phyloP scores from a whole-genome alignment of 2,888 invertebrate genomes.

The Macrophya alboannulata region DNA sequence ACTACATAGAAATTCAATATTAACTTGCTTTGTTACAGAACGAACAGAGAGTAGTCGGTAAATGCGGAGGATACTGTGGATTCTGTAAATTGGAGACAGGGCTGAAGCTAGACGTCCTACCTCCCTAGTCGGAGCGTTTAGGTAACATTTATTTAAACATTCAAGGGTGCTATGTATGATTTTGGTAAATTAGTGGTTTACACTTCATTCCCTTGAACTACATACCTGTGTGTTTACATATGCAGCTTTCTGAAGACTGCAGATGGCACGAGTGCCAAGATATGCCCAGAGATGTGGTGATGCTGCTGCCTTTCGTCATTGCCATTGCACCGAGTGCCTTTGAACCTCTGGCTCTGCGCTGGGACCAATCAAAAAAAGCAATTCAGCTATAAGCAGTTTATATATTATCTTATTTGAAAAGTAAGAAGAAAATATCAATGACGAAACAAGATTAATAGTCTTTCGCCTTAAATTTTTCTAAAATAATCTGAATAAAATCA shows the following conservation, averaged over 20 bases:
- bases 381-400: constrained; percentile 13
- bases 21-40: constrained; percentile 78
- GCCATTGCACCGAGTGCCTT: constrained; percentile 39
- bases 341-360: constrained; percentile 35
- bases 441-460: constrained; percentile 4
- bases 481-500: not conserved
- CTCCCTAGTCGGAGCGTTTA: constrained; percentile 66
- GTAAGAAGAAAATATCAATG: constrained; percentile 38
- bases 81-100: constrained; percentile 81
- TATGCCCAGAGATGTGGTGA: constrained; percentile 33
- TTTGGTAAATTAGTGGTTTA: not conserved
- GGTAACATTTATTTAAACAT: constrained; percentile 30
- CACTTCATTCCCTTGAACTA: not conserved
- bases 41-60: constrained; percentile 83
- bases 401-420: constrained; percentile 33
- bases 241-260: constrained; percentile 43
- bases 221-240: not conserved
- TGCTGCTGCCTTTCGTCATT: constrained; percentile 41
- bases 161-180: not conserved
- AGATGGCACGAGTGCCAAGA: constrained; percentile 45
- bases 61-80: constrained; percentile 90
- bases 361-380: constrained; percentile 47
- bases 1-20: constrained; percentile 55
- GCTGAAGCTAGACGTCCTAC: constrained; percentile 75
- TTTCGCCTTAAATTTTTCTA: not conserved